Evolutionary conservation across 2,888 invertebrate species (phyloP).

Genomic region (Apamea epomidion): DNA sequence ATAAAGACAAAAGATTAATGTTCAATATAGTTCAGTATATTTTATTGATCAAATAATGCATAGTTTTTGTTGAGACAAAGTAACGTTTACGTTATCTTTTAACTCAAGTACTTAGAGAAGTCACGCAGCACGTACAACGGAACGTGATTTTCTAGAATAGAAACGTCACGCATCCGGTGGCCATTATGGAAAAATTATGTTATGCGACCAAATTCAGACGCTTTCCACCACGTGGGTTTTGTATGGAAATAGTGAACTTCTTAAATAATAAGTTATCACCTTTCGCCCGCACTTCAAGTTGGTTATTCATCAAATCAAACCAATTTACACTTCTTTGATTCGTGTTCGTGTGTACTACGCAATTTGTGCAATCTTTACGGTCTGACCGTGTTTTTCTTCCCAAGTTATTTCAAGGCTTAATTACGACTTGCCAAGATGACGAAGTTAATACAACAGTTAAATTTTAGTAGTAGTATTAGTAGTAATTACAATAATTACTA

Average conservation of each 20-base stretch:
- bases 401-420: slow-evolving; percentile 86
- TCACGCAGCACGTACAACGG: slow-evolving; percentile 63
- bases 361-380: slow-evolving; percentile 79
- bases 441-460: slow-evolving; percentile 89
- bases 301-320: slow-evolving; percentile 69
- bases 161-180: slow-evolving; percentile 85
- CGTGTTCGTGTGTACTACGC: slow-evolving; percentile 76
- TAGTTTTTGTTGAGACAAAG: not conserved
- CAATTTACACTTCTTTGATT: slow-evolving; percentile 71
- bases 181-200: slow-evolving; percentile 82
- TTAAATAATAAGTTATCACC: slow-evolving; percentile 60
- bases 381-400: slow-evolving; percentile 83
- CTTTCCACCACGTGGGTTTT: slow-evolving; percentile 64
- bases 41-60: accelerated
- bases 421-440: slow-evolving; percentile 88
- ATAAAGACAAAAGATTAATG: not conserved
- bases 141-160: slow-evolving; percentile 68
- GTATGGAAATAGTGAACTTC: slow-evolving; percentile 69
- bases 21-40: not conserved
- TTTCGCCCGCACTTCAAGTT: slow-evolving; percentile 72
- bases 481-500: slow-evolving; percentile 77
- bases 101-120: not conserved
- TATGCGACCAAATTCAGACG: slow-evolving; percentile 78
- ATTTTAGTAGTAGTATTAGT: slow-evolving; percentile 90
- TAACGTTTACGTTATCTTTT: not conserved